A percentile compares a stretch with the other conserved stretches of the same genome.
Conservation (phyloP, 2,797 vertebrate genomes). For the Cuniculus paca region DNA sequence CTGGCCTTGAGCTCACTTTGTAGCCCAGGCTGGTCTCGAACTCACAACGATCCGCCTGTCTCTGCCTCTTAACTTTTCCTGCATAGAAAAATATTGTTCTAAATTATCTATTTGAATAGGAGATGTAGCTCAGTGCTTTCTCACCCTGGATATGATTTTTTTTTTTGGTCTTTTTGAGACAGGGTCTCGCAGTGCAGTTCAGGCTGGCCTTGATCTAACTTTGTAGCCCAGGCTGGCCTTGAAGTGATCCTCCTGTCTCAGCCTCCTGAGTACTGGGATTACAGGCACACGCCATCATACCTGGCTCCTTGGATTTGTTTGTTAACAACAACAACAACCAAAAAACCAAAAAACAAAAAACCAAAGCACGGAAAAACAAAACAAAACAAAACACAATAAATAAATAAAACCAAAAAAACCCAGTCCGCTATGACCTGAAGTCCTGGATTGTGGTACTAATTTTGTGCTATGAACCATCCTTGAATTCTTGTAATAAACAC, state of each 20-base stretch:
- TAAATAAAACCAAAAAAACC: background rate
- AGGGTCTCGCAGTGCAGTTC: too few relatives aligned
- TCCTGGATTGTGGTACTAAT: background rate
- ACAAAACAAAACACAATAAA: background rate
- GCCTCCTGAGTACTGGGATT: too few relatives aligned
- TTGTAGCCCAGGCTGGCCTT: too few relatives aligned
- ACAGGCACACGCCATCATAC: too few relatives aligned
- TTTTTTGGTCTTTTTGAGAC: too few relatives aligned
- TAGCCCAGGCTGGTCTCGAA: too few relatives aligned
- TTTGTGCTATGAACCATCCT: background rate
- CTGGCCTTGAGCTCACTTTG: too few relatives aligned
- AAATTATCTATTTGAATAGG: background rate
- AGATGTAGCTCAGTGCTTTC: background rate
- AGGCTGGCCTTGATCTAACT: too few relatives aligned
- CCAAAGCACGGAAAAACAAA: background rate
- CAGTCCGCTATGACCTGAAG: background rate
- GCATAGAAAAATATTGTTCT: background rate
- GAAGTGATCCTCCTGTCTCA: too few relatives aligned
- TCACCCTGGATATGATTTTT: background rate
- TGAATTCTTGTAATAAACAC: background rate
- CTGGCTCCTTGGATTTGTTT: background rate
- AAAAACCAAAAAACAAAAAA: background rate
- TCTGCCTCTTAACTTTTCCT: slow-evolving; percentile 26
- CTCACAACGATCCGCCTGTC: too few relatives aligned
- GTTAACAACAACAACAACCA: background rate